phyloP scores from a whole-genome alignment of 1,140 invertebrate genomes.

The Metopolophium dirhodum region DNA sequence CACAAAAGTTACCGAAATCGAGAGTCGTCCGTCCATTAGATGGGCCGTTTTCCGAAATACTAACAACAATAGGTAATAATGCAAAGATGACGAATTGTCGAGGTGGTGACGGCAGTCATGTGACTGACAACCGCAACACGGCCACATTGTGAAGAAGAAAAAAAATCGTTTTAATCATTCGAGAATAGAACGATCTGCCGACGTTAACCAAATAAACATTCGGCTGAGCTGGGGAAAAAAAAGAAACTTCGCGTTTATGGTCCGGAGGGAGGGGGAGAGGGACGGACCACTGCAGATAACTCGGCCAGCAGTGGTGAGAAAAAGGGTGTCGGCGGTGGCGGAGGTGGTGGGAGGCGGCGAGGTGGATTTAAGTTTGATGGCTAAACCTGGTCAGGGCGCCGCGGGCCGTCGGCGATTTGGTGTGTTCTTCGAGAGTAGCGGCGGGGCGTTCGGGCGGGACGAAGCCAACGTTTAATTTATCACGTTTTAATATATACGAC shows the following conservation, averaged over 20 bases:
- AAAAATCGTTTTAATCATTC: neutral
- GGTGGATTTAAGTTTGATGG: slow-evolving; percentile 17
- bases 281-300: neutral
- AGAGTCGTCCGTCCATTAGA: neutral
- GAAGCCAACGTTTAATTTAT: slow-evolving; percentile 48
- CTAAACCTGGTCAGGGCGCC: neutral
- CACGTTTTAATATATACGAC: slow-evolving; percentile 54
- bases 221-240: neutral
- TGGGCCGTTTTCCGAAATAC: neutral
- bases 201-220: neutral
- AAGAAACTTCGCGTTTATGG: neutral
- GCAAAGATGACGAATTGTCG: neutral
- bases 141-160: neutral
- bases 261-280: neutral
- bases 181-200: neutral
- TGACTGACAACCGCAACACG: neutral
- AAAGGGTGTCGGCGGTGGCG: neutral
- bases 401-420: neutral
- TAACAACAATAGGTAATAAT: neutral
- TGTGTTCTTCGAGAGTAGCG: neutral
- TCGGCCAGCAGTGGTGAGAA: neutral
- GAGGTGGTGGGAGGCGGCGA: too few relatives aligned
- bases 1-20: neutral
- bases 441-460: neutral
- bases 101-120: neutral